phyloP scores from a whole-genome alignment of 2,797 vertebrate genomes.

The Enteromius afrohamiltoni region DNA sequence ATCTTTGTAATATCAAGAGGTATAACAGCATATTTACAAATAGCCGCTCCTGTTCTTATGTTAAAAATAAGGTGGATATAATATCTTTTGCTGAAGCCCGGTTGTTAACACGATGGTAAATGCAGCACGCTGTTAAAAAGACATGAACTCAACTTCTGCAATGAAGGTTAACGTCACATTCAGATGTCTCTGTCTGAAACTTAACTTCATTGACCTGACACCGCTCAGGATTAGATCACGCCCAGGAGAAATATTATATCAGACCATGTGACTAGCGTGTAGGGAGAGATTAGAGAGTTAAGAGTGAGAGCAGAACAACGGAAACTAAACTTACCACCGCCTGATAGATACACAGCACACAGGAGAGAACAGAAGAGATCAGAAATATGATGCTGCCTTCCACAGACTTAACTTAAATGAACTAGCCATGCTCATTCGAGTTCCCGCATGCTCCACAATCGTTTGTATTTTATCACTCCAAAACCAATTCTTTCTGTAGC shows the following conservation, averaged over 20 bases:
- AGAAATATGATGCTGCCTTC: slow-evolving; percentile 6
- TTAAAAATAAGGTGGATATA: neutral
- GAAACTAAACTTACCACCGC: slow-evolving; percentile 92
- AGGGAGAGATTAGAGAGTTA: slow-evolving; percentile 42
- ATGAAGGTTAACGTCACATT: slow-evolving; percentile 18
- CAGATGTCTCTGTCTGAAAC: neutral
- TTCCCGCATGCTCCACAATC: neutral
- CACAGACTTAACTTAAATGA: neutral
- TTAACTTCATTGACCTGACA: neutral
- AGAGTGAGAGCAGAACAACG: slow-evolving; percentile 62
- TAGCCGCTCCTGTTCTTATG: neutral
- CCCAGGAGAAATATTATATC: slow-evolving; percentile 3
- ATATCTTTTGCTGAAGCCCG: neutral
- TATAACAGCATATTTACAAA: neutral
- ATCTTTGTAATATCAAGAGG: neutral
- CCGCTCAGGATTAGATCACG: slow-evolving; percentile 13
- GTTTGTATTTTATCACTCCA: no score
- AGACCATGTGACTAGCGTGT: slow-evolving; percentile 55
- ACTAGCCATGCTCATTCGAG: neutral
- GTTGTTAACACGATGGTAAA: neutral
- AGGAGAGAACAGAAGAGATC: slow-evolving; percentile 81
- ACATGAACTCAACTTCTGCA: neutral
- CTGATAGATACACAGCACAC: slow-evolving; percentile 82
- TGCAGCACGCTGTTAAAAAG: slow-evolving; percentile 2
- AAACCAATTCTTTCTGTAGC: no score